phyloP scores from a whole-genome alignment of 2,888 invertebrate species.

The Conchocele bisecta region DNA sequence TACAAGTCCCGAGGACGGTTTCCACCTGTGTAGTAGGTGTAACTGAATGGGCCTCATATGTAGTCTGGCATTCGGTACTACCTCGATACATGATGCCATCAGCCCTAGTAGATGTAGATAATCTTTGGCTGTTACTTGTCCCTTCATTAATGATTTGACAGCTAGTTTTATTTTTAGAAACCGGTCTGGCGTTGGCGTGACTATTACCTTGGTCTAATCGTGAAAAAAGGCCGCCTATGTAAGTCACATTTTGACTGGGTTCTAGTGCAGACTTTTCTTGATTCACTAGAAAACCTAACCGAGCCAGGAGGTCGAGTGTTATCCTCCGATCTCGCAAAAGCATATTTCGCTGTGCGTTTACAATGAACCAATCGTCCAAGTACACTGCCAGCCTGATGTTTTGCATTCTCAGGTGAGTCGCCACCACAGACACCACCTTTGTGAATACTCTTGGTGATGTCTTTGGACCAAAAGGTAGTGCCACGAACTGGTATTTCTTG shows the following conservation, averaged over 20 bases:
- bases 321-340: no score
- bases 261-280: no score
- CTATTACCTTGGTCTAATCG: slow-evolving; percentile 21
- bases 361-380: no score
- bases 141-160: background rate
- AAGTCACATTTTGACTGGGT: no score
- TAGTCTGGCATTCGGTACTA: slow-evolving; percentile 19
- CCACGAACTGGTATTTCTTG: slow-evolving; percentile 23
- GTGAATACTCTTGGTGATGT: slow-evolving; percentile 13
- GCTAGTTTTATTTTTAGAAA: slow-evolving; percentile 8
- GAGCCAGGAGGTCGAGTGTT: no score
- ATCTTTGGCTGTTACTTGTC: background rate
- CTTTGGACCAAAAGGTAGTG: slow-evolving; percentile 27
- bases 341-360: no score
- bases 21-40: slow-evolving; percentile 13
- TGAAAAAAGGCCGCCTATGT: no score
- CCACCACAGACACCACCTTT: no score
- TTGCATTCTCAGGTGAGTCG: no score
- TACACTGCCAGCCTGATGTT: no score
- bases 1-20: slow-evolving; percentile 15
- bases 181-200: slow-evolving; percentile 33
- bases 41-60: slow-evolving; percentile 32
- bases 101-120: slow-evolving; percentile 27
- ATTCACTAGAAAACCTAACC: no score
- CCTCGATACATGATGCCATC: slow-evolving; percentile 19